Evolutionary conservation across 2,797 vertebrate species (phyloP).

Genomic region (Bryconaethiops microstoma): DNA sequence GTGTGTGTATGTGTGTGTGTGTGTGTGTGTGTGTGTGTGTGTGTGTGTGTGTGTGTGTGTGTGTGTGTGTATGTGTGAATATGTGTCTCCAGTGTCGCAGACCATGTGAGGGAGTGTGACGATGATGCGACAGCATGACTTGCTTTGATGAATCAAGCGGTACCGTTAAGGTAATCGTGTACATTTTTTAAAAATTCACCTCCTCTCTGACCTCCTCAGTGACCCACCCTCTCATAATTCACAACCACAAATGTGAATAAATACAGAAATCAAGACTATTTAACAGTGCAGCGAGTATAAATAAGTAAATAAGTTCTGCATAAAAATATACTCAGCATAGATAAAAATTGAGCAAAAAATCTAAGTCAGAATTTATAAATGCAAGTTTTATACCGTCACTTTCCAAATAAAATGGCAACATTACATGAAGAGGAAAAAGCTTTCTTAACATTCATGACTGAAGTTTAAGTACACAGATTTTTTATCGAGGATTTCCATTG

Average conservation of each 20-base stretch:
- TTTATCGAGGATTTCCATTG: no score
- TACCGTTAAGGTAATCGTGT: conserved; percentile 21
- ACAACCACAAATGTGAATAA: neutral
- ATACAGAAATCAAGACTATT: neutral
- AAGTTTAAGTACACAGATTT: no score
- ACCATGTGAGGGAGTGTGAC: conserved; percentile 25
- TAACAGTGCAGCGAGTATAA: no score
- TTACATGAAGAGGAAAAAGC: no score
- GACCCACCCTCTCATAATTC: neutral
- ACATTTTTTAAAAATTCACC: neutral
- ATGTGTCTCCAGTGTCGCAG: conserved; percentile 26
- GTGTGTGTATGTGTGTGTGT: neutral
- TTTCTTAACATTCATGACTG: no score
- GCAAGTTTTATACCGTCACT: no score
- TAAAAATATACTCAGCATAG: no score
- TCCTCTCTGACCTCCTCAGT: neutral
- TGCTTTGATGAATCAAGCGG: conserved; percentile 34
- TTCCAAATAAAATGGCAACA: no score
- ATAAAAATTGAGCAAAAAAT: no score
- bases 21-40: conserved; percentile 53
- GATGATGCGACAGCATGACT: conserved; percentile 18
- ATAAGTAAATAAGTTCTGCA: no score
- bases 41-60: conserved; percentile 35
- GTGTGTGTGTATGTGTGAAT: conserved; percentile 11
- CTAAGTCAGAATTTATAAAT: no score